Conservation (phyloP, 1,140 invertebrate species). For the Micrasema longulum region DNA sequence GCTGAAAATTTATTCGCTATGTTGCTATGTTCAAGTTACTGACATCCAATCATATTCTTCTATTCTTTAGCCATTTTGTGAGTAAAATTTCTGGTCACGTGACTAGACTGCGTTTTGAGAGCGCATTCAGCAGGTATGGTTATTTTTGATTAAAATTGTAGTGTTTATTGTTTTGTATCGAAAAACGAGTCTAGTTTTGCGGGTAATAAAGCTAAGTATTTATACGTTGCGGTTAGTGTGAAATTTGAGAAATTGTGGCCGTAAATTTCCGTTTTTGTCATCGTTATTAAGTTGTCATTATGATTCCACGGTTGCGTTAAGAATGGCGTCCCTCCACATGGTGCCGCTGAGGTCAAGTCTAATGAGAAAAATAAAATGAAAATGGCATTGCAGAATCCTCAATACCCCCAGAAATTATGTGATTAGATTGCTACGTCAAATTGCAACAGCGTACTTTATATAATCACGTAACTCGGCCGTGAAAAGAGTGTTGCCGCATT, state of each 20-base stretch:
- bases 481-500: conserved; percentile 44
- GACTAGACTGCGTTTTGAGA: conserved; percentile 69
- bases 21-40: neutral
- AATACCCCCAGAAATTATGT: neutral
- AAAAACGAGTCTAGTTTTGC: conserved; percentile 27
- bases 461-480: conserved; percentile 36
- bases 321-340: conserved; percentile 69
- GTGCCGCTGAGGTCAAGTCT: conserved; percentile 59
- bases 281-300: conserved; percentile 66
- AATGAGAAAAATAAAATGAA: conserved; percentile 35
- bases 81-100: conserved; percentile 59
- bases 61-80: conserved; percentile 44
- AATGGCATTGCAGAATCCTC: conserved; percentile 10
- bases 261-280: conserved; percentile 57
- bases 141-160: conserved; percentile 66
- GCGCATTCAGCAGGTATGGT: conserved; percentile 69
- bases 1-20: conserved; percentile 33
- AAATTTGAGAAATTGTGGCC: conserved; percentile 54
- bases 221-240: conserved; percentile 26
- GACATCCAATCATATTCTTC: conserved; percentile 35
- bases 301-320: conserved; percentile 61
- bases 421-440: conserved; percentile 9
- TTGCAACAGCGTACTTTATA: conserved; percentile 29
- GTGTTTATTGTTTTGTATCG: conserved; percentile 62
- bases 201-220: conserved; percentile 32